phyloP scores from a whole-genome alignment of 2,113 vertebrate genomes.

The Cheirogaleus medius region DNA sequence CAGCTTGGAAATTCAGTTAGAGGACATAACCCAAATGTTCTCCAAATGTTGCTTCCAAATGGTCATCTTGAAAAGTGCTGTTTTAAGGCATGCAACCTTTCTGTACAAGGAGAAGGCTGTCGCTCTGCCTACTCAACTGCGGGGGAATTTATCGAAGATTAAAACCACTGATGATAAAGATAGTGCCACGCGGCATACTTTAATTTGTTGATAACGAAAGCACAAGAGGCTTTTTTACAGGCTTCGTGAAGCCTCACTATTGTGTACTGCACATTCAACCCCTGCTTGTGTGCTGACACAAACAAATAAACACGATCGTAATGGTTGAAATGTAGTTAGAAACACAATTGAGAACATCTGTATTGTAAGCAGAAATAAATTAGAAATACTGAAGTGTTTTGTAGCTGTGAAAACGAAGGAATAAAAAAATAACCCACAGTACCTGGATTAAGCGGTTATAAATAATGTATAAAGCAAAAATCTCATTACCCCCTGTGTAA shows the following conservation, averaged over 20 bases:
- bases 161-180: slow-evolving; percentile 82
- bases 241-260: slow-evolving; percentile 77
- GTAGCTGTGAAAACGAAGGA: slow-evolving; percentile 86
- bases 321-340: slow-evolving; percentile 87
- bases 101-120: slow-evolving; percentile 71
- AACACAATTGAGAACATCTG: slow-evolving; percentile 90
- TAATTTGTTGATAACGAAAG: slow-evolving; percentile 83
- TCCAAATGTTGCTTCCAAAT: slow-evolving; percentile 92
- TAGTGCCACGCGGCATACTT: slow-evolving; percentile 69
- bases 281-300: slow-evolving; percentile 84
- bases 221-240: slow-evolving; percentile 77
- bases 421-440: slow-evolving; percentile 88
- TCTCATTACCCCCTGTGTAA: slow-evolving; percentile 89
- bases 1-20: slow-evolving; percentile 93
- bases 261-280: slow-evolving; percentile 81
- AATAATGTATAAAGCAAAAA: slow-evolving; percentile 91
- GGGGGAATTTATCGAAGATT: slow-evolving; percentile 78
- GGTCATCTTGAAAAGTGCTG: slow-evolving; percentile 85
- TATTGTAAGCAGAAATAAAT: slow-evolving; percentile 91
- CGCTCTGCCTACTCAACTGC: slow-evolving; percentile 64
- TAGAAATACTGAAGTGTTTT: slow-evolving; percentile 89
- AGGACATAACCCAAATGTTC: slow-evolving; percentile 92
- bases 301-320: slow-evolving; percentile 88
- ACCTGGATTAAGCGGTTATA: slow-evolving; percentile 89
- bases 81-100: slow-evolving; percentile 83